Conservation (phyloP, 2,797 vertebrate genomes). For the Balearica regulorum region DNA sequence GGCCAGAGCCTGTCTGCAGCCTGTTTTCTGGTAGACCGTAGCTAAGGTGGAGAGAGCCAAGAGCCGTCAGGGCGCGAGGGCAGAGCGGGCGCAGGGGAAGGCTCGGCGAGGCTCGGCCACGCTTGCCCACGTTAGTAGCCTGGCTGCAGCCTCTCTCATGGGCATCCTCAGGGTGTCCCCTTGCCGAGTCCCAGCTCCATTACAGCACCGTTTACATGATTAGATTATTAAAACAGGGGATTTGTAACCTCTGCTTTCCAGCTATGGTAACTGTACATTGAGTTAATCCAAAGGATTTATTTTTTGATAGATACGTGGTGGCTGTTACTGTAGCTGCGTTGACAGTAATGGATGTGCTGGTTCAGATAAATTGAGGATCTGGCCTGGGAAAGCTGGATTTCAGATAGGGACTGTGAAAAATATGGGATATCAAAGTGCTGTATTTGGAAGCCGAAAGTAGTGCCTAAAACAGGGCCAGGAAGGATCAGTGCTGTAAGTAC, state of each 20-base stretch:
- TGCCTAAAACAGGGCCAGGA: background rate
- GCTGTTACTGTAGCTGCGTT: background rate
- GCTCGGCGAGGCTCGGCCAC: background rate
- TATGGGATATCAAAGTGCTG: background rate
- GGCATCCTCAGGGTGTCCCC: background rate
- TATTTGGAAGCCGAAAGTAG: background rate
- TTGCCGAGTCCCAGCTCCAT: background rate
- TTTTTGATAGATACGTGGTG: background rate
- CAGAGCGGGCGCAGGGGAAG: background rate
- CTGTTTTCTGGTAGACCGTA: background rate
- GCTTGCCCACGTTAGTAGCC: background rate
- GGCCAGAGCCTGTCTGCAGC: background rate
- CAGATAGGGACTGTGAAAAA: background rate
- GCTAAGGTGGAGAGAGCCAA: background rate
- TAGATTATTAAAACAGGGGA: background rate
- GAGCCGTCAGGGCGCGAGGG: background rate
- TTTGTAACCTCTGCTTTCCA: background rate
- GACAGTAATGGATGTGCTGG: background rate
- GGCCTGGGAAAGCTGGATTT: background rate
- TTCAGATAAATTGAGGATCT: background rate
- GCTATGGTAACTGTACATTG: background rate
- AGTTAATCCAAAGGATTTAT: background rate
- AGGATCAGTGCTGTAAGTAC: background rate
- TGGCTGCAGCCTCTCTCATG: background rate
- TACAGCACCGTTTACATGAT: background rate